Conservation (phyloP, 2,888 invertebrate genomes). For the Campoletis raptor region DNA sequence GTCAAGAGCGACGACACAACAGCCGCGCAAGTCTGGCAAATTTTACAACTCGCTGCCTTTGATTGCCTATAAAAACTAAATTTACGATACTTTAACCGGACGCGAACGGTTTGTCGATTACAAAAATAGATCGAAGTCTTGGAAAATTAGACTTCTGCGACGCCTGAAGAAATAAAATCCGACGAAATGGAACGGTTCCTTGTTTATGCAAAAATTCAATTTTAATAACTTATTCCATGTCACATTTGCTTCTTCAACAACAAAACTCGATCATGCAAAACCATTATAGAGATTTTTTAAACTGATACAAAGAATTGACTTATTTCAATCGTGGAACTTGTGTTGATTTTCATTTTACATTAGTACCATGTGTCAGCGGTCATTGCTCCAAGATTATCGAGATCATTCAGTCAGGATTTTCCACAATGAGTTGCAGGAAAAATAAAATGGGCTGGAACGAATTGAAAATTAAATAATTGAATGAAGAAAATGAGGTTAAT, state of each 20-base stretch:
- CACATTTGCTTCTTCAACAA: not conserved
- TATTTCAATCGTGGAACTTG: not conserved
- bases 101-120: not conserved
- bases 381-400: slow-evolving; percentile 20
- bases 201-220: not conserved
- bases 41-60: slow-evolving; percentile 39
- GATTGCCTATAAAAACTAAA: slow-evolving; percentile 36
- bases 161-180: not conserved
- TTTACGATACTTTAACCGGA: slow-evolving; percentile 37
- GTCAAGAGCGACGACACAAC: slow-evolving; percentile 31
- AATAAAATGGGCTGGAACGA: slow-evolving; percentile 10
- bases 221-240: not conserved
- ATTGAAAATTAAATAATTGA: not conserved
- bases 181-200: not conserved
- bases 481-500: too few species aligned
- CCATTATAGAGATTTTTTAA: not conserved
- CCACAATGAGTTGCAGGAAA: slow-evolving; percentile 5
- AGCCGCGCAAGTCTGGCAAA: slow-evolving; percentile 24
- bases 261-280: not conserved
- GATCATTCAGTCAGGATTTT: slow-evolving; percentile 25
- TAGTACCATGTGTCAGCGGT: slow-evolving; percentile 13
- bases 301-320: not conserved
- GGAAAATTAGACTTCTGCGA: not conserved
- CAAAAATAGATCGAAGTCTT: slow-evolving; percentile 37
- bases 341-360: not conserved